phyloP scores from a whole-genome alignment of 2,888 invertebrate genomes.

The Melinaea marsaeus region DNA sequence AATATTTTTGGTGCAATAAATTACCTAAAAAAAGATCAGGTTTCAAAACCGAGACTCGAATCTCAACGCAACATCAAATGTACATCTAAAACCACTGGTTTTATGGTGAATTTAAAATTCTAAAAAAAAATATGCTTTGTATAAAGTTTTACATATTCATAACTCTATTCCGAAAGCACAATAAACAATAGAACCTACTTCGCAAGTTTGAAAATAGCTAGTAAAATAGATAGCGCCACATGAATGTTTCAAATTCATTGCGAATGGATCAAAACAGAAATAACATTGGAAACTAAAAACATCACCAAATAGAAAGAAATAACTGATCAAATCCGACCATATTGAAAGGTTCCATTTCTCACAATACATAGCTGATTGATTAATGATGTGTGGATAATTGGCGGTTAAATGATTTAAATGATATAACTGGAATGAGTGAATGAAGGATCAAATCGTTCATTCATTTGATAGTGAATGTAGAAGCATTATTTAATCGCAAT shows the following conservation, averaged over 20 bases:
- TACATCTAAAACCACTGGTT: background rate
- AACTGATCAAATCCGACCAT: background rate
- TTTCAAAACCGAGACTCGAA: too few relatives aligned
- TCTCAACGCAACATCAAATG: too few relatives aligned
- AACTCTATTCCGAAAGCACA: conserved; percentile 5
- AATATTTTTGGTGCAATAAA: too few relatives aligned
- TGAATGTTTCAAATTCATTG: conserved; percentile 4
- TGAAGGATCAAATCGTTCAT: too few relatives aligned
- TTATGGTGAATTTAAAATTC: background rate
- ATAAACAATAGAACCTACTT: background rate
- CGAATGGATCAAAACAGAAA: conserved; percentile 2
- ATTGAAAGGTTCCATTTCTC: background rate
- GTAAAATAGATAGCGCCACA: background rate
- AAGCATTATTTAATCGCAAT: too few relatives aligned
- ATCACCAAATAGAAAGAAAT: background rate
- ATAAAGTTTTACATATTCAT: conserved; percentile 4
- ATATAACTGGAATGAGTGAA: too few relatives aligned
- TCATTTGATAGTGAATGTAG: too few relatives aligned
- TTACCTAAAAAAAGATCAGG: too few relatives aligned
- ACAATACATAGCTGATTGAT: background rate
- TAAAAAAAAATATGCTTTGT: background rate
- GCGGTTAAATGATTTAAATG: too few relatives aligned
- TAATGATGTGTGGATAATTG: too few relatives aligned
- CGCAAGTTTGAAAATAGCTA: background rate
- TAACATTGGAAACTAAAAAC: background rate